Conservation (phyloP, 2,888 invertebrate genomes). For the Eupithecia subumbrata region DNA sequence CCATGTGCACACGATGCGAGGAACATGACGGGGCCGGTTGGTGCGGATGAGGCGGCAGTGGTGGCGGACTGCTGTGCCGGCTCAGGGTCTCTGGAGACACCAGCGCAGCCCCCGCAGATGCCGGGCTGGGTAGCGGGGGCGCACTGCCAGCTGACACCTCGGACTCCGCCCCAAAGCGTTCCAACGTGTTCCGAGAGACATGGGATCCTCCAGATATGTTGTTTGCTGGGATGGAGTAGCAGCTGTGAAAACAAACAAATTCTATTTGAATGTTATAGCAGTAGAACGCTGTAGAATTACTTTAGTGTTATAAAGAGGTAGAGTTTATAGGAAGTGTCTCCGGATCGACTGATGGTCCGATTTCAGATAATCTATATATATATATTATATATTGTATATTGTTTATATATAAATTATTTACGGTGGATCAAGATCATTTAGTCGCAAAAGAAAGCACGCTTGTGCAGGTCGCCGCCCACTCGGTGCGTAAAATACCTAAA, state of each 20-base stretch:
- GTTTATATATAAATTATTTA: too few relatives aligned
- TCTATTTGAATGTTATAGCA: background rate
- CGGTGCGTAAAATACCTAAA: too few relatives aligned
- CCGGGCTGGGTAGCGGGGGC: conserved; percentile 89
- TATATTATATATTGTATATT: too few relatives aligned
- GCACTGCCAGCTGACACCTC: conserved; percentile 79
- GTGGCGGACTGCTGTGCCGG: conserved; percentile 85
- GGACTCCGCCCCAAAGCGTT: conserved; percentile 68
- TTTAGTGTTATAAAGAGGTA: background rate
- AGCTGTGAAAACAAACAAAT: conserved; percentile 67
- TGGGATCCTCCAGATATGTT: conserved; percentile 86
- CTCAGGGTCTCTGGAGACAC: conserved; percentile 90
- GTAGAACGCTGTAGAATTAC: background rate
- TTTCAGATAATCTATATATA: background rate
- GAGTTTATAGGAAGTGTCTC: background rate
- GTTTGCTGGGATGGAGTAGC: conserved; percentile 86
- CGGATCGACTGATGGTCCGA: background rate
- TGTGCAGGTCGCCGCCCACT: too few relatives aligned
- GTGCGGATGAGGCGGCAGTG: conserved; percentile 81
- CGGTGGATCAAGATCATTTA: too few relatives aligned
- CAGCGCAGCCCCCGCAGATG: conserved; percentile 88
- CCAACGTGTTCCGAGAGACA: conserved; percentile 79
- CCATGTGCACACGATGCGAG: conserved; percentile 82
- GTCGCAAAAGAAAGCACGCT: too few relatives aligned
- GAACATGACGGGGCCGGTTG: conserved; percentile 80